A percentile compares a stretch with the other conserved stretches of the same genome.
These are phyloP conservation scores for Caenorhabditis sp. DNA, from an alignment of 2,888 invertebrate species.

Conservation along the genomic window DNA sequence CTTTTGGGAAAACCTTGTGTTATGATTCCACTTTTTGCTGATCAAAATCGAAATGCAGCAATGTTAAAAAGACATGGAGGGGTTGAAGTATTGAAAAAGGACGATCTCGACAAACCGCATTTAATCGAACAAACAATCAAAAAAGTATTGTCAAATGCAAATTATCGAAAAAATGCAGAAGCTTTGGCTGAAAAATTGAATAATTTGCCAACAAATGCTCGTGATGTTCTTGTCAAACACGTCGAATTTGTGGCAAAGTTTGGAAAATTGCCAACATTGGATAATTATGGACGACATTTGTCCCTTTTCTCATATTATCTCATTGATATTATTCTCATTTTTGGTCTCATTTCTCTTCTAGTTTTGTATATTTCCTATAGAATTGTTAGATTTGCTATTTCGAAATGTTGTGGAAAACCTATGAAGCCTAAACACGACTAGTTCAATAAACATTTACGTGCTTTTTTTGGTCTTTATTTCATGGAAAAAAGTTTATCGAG, in stretches of 20 bases:
- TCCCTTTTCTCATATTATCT: conserved; percentile 10
- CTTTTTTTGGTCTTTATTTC: too few relatives aligned
- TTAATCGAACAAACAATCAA: conserved; percentile 3
- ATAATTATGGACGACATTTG: conserved; percentile 13
- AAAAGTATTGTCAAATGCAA: conserved; percentile 2
- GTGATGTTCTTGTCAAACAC: conserved; percentile 45
- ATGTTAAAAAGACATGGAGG: conserved; percentile 41
- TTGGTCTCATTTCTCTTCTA: not conserved
- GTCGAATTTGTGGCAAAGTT: conserved; percentile 17
- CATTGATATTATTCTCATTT: conserved; percentile 2
- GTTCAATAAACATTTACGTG: not conserved
- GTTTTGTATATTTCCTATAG: not conserved
- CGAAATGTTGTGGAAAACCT: not conserved
- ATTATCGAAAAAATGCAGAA: conserved; percentile 28
- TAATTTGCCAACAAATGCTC: conserved; percentile 40
- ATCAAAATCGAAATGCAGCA: conserved; percentile 25
- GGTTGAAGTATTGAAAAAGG: conserved; percentile 35
- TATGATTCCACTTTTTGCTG: conserved; percentile 34
- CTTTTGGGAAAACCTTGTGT: conserved; percentile 24
- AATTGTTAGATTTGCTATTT: not conserved
- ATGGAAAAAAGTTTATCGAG: too few relatives aligned
- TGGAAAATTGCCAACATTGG: conserved; percentile 24
- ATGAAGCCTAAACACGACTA: not conserved
- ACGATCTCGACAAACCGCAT: conserved; percentile 26
- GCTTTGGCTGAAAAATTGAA: conserved; percentile 40